Base-by-base conservation (phyloP, 1,140 invertebrate genomes). In the Drosophila sturtevanti region DNA sequence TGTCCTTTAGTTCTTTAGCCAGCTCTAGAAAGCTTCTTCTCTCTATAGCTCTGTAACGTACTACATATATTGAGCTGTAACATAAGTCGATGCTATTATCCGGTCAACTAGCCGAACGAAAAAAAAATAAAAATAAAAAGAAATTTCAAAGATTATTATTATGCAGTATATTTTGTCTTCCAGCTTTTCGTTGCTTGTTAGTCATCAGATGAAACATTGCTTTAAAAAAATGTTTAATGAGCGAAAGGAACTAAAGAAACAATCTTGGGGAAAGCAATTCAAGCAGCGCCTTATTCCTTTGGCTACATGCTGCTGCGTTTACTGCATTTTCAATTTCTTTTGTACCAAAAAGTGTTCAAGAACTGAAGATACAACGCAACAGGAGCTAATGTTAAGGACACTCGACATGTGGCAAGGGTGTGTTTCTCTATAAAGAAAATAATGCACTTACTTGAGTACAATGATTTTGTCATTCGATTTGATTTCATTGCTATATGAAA, bases 21-120 rank as follows among this genome's bases (percentile, higher is more conserved):
- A 14, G 59, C 59, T 81, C 81, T 77, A 58, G 63, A 7, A 14
- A 69, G 74, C 81, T 41, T 24, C n/a, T n/a, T 79, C 70, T n/a
- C 65, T 51, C 56, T 21, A 21, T 48, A 16, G 7, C 16, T 61
- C 4, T n/a, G 11, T n/a, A 65, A 10, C 24, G 44, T 11, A n/a
- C n/a, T n/a, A n/a, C n/a, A n/a, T n/a, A 67, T 63, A 68, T 67
- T 76, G 52, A 68, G 63, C 41, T 64, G 60, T 58, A 77, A 66
- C 81, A 77, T 74, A 85, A 77, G 69, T 77, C 79, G 63, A 77
- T 63, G 51, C 70, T 64, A 77, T 77, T 63, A 68, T 70, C 59
- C 38, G 34, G 37, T 62, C 35, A 60, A 27, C 37, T 16, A 63
- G 24, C 44, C 62, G 24, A 37, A n/a, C 51, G 34, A 18, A 55